Evolutionary conservation across 2,797 vertebrate species (phyloP).

Genomic region (Masticophis lateralis): DNA sequence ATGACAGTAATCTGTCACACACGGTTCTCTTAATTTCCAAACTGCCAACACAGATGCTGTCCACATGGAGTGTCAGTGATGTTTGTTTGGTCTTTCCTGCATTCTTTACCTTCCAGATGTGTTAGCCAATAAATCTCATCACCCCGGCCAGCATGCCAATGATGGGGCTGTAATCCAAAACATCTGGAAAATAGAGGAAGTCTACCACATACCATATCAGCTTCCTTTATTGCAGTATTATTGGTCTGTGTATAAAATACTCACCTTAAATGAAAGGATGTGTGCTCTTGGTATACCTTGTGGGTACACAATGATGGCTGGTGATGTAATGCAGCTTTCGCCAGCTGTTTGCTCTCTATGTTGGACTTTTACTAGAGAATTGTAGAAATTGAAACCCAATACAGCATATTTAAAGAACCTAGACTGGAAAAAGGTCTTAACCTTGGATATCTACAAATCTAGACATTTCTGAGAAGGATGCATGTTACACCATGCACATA

Average conservation of each 20-base stretch:
- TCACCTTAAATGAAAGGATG: not conserved
- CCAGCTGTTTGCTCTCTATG: not conserved
- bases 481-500: not conserved
- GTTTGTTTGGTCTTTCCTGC: not conserved
- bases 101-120: not conserved
- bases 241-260: not conserved
- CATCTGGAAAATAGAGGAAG: not conserved
- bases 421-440: not conserved
- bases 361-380: not conserved
- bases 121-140: not conserved
- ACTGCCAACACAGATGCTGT: not conserved
- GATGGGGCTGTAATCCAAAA: not conserved
- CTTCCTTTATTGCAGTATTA: not conserved
- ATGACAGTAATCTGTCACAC: not conserved
- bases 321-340: not conserved
- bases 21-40: conserved; percentile 14
- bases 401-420: not conserved
- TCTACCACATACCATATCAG: not conserved
- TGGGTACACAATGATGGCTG: not conserved
- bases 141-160: not conserved
- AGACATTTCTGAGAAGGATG: not conserved
- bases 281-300: not conserved
- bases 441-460: not conserved
- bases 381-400: not conserved
- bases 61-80: not conserved